Evolutionary conservation across 2,113 vertebrate species (phyloP).

Genomic region (Sturnus vulgaris): DNA sequence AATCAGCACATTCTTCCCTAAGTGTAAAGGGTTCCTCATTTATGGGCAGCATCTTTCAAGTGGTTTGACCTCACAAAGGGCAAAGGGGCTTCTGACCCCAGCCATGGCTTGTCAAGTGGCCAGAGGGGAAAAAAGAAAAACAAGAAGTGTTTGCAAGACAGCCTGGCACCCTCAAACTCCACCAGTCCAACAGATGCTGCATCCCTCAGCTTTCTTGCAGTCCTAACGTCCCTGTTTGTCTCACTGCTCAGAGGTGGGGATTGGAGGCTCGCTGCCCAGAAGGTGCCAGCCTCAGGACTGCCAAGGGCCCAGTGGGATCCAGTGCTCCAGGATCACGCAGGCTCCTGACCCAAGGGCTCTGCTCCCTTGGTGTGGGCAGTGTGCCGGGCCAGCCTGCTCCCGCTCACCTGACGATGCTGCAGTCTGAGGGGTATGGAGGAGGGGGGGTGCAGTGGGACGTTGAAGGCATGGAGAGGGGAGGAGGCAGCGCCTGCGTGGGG

Average conservation of each 20-base stretch:
- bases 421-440: slow-evolving; percentile 97
- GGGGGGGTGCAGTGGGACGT: slow-evolving; percentile 98
- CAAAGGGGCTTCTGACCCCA: neutral
- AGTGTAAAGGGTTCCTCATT: neutral
- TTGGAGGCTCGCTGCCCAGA: neutral
- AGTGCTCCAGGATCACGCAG: neutral
- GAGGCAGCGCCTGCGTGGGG: slow-evolving; percentile 90
- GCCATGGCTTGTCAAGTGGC: neutral
- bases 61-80: neutral
- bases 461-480: slow-evolving; percentile 92
- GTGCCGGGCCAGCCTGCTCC: neutral
- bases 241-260: neutral
- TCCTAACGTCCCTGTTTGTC: neutral
- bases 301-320: neutral
- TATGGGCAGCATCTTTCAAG: neutral
- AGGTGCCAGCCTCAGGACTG: neutral
- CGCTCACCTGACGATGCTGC: slow-evolving; percentile 97
- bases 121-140: neutral
- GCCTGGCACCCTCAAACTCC: neutral
- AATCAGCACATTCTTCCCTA: neutral
- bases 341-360: neutral
- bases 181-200: neutral
- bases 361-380: fast-evolving
- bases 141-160: neutral
- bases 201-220: neutral